Percentiles rank a stretch among this genome's conserved stretches.
phyloP scores from a whole-genome alignment of 2,888 invertebrate genomes.

The Taenaris catops region DNA sequence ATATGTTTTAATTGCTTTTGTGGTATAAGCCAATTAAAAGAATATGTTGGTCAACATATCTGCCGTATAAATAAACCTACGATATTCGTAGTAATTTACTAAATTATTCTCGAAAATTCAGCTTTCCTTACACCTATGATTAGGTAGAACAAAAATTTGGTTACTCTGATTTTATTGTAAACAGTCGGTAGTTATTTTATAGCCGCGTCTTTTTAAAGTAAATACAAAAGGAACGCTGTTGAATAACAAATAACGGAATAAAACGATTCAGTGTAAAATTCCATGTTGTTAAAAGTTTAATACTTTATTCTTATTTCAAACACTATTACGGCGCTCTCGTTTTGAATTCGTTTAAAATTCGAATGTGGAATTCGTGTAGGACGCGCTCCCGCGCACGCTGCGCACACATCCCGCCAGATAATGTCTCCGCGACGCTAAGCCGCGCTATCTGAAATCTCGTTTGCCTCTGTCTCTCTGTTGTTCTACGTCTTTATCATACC shows the following conservation, averaged over 20 bases:
- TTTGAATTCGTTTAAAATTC: constrained; percentile 15
- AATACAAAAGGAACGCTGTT: not conserved
- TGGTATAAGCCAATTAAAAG: no score
- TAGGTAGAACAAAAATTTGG: no score
- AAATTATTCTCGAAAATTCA: no score
- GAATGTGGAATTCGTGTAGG: constrained; percentile 22
- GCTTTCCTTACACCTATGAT: no score
- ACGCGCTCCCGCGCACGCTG: constrained; percentile 15
- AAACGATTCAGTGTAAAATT: not conserved
- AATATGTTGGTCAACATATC: no score
- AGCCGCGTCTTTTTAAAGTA: no score
- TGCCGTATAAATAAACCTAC: no score
- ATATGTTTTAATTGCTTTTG: no score
- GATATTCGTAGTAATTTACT: no score
- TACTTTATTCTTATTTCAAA: not conserved
- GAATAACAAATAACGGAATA: not conserved
- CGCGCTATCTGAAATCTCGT: constrained; percentile 57
- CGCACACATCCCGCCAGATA: constrained; percentile 29
- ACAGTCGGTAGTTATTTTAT: no score
- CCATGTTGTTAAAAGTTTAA: not conserved
- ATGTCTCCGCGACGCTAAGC: constrained; percentile 31
- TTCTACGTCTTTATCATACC: constrained; percentile 59
- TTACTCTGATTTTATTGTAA: no score
- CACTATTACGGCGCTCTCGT: not conserved
- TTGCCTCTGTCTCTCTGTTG: constrained; percentile 45